phyloP scores from a whole-genome alignment of 2,113 vertebrate species.

The Probosciger aterrimus region DNA sequence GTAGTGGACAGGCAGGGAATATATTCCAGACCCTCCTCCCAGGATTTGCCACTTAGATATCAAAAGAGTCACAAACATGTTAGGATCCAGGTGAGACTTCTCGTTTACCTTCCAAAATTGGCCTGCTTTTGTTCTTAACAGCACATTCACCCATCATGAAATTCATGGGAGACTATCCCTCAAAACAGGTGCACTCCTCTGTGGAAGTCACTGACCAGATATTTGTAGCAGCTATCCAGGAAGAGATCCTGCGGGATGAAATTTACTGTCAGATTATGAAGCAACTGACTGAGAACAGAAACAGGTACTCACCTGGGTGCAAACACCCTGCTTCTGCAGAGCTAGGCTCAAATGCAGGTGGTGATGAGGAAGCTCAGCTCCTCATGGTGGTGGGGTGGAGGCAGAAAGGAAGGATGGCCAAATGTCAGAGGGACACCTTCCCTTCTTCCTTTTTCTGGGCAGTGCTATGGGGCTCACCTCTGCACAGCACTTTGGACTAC shows the following conservation, averaged over 20 bases:
- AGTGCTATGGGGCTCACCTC: background rate
- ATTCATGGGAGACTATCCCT: conserved; percentile 97
- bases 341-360: background rate
- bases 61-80: background rate
- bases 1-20: background rate
- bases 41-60: background rate
- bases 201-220: conserved; percentile 91
- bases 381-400: background rate
- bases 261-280: conserved; percentile 98
- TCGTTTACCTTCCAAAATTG: background rate
- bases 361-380: background rate
- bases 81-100: background rate
- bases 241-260: conserved; percentile 84
- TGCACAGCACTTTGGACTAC: background rate
- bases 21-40: background rate
- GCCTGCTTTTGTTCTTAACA: conserved; percentile 67
- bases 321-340: background rate
- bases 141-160: conserved; percentile 84
- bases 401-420: background rate
- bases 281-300: conserved; percentile 89
- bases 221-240: conserved; percentile 80
- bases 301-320: conserved; percentile 73
- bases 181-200: conserved; percentile 79
- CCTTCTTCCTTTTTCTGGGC: background rate
- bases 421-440: background rate